phyloP scores from a whole-genome alignment of 2,797 vertebrate species.

The Acestrorhynchus altus region DNA sequence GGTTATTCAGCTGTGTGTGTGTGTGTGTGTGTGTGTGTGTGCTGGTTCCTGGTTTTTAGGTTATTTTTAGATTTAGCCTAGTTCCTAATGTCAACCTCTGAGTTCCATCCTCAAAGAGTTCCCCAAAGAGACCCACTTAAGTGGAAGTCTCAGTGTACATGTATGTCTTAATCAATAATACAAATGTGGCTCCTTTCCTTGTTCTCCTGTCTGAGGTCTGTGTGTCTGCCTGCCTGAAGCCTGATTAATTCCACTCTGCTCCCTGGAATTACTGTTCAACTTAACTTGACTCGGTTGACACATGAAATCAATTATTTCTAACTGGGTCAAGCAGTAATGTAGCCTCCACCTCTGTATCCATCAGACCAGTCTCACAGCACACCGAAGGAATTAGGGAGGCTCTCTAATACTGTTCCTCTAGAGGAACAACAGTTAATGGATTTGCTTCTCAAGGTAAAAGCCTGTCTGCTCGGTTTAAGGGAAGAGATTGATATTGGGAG shows the following conservation, averaged over 20 bases:
- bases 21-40: no score
- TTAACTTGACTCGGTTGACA: slow-evolving; percentile 62
- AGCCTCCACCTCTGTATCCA: slow-evolving; percentile 39
- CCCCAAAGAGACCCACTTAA: neutral
- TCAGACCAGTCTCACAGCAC: slow-evolving; percentile 40
- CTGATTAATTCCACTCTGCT: slow-evolving; percentile 63
- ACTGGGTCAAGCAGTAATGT: slow-evolving; percentile 67
- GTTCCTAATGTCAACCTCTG: neutral
- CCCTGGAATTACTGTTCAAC: slow-evolving; percentile 60
- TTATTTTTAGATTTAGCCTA: neutral
- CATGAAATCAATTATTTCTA: slow-evolving; percentile 69
- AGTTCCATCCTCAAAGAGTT: neutral
- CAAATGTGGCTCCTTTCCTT: slow-evolving; percentile 50
- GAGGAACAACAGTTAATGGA: slow-evolving; percentile 36
- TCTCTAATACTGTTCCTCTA: slow-evolving; percentile 24
- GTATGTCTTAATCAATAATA: slow-evolving; percentile 65
- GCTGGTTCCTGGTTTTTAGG: no score
- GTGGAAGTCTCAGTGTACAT: slow-evolving; percentile 39
- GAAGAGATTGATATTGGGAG: neutral
- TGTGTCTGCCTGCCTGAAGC: slow-evolving; percentile 33
- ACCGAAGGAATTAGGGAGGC: slow-evolving; percentile 30
- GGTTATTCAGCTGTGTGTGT: no score
- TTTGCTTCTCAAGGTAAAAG: slow-evolving; percentile 29
- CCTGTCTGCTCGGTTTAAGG: slow-evolving; percentile 6
- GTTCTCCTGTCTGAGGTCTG: slow-evolving; percentile 43